Evolutionary conservation across 37 sponge, comb jelly and placozoan genomes (phyloP), one percentile per base, ranked within the genome.

Genomic region (Axinella damicornis): DNA sequence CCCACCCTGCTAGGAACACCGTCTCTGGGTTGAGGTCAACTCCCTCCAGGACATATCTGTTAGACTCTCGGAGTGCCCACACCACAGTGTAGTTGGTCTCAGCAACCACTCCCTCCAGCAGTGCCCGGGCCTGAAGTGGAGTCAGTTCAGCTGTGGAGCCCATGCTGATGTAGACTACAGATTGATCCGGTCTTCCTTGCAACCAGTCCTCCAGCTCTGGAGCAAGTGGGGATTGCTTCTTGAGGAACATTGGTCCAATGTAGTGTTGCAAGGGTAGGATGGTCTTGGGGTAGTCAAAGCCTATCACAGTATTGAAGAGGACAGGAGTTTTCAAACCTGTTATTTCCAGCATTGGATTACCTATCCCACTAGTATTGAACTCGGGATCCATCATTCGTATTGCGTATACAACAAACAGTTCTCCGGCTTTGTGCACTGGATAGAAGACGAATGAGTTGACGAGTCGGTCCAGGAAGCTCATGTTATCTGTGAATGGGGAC

Each of bases 151-250:
- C 75, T 17, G 28, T 67, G 19, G 77, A 64, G 5, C 90, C 90
- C 90, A 89, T 89, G 37, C 90, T 89, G 35, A 89, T 65, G 54
- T 79, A 83, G 28, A 89, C 52, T 30, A 89, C 90, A 53, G 39
- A n/a, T 17, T 53, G 22, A 17, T 22, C 34, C 19, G 58, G 20
- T 28, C 35, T 66, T 16, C 32, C 11, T 53, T 63, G 66, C 72
- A 89, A 37, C 90, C 90, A 89, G 22, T 62, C 67, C 21, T 22
- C 41, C 32, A 89, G 55, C 21, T 78, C 73, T 37, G 21, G 35
- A 32, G 78, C 35, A 0, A 89, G 65, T 5, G 34, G 58, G 21
- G 55, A 20, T 9, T 0, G 69, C 21, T 5, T 11, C 20, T 13
- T 32, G 27, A 46, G 17, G 24, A 85, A 40, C 30, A 85, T 66